A percentile compares a stretch with the other conserved stretches of the same genome.
These are phyloP conservation scores for Vanessa atalanta DNA, from an alignment of 1,140 invertebrate species.

Conservation along the genomic window DNA sequence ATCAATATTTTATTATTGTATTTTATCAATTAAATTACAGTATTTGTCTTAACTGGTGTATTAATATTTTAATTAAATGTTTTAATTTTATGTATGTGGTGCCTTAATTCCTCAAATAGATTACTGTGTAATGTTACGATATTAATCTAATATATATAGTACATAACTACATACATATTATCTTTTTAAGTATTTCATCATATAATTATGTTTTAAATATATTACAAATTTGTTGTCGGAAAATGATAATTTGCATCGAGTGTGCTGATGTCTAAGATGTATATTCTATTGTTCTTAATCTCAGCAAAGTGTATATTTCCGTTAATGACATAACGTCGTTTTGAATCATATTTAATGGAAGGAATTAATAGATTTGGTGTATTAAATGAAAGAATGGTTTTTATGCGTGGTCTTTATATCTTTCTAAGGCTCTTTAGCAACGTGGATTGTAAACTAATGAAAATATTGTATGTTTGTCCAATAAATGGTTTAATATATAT, in stretches of 20 bases:
- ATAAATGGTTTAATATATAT: slow-evolving; percentile 81
- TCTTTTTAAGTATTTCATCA: slow-evolving; percentile 26
- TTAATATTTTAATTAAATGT: slow-evolving; percentile 63
- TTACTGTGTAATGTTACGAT: slow-evolving; percentile 47
- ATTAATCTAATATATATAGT: slow-evolving; percentile 39
- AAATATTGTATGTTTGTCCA: slow-evolving; percentile 80
- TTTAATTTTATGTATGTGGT: slow-evolving; percentile 72
- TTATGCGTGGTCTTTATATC: slow-evolving; percentile 73
- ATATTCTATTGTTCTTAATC: slow-evolving; percentile 41
- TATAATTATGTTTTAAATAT: slow-evolving; percentile 34
- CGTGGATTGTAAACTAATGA: slow-evolving; percentile 78
- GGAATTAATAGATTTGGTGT: slow-evolving; percentile 40
- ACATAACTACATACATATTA: slow-evolving; percentile 14
- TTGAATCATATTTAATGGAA: slow-evolving; percentile 54
- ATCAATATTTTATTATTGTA: slow-evolving; percentile 45
- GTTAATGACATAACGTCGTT: slow-evolving; percentile 41
- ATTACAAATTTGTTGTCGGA: slow-evolving; percentile 35
- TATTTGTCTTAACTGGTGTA: slow-evolving; percentile 60
- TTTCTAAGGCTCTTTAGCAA: slow-evolving; percentile 71
- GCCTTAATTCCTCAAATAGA: slow-evolving; percentile 71
- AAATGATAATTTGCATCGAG: slow-evolving; percentile 36
- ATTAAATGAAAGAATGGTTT: slow-evolving; percentile 66
- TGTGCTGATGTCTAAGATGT: slow-evolving; percentile 32
- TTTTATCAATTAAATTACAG: slow-evolving; percentile 50
- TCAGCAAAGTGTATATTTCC: slow-evolving; percentile 53